phyloP scores from a whole-genome alignment of 1,140 invertebrate genomes.

The Mylabris phalerata region DNA sequence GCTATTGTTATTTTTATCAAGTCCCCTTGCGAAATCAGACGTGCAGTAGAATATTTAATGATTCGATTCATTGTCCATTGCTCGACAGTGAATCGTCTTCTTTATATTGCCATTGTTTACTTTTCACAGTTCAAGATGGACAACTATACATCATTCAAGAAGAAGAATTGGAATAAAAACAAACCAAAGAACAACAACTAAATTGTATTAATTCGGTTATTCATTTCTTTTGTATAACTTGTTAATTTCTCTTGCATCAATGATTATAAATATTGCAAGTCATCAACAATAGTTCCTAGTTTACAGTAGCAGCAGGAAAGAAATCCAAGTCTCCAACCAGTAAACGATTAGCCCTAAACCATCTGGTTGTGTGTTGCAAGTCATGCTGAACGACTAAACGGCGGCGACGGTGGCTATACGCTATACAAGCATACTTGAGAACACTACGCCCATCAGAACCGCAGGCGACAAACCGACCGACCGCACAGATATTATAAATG shows the following conservation, averaged over 20 bases:
- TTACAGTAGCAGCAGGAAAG: slow-evolving; percentile 12
- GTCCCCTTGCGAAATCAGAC: slow-evolving; percentile 34
- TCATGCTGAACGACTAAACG: slow-evolving; percentile 12
- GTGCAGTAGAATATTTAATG: slow-evolving; percentile 35
- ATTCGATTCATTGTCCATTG: slow-evolving; percentile 32
- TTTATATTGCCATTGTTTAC: slow-evolving; percentile 10
- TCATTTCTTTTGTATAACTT: not conserved
- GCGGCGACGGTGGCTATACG: too few relatives aligned
- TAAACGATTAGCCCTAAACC: slow-evolving; percentile 18
- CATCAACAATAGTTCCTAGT: slow-evolving; percentile 11
- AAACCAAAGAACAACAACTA: too few relatives aligned
- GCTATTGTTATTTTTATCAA: slow-evolving; percentile 35
- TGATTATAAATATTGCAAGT: slow-evolving; percentile 20
- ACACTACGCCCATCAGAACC: slow-evolving; percentile 8
- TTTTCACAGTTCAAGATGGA: too few relatives aligned
- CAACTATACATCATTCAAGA: not conserved
- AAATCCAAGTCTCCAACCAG: too few relatives aligned
- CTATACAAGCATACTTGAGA: too few relatives aligned
- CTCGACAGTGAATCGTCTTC: slow-evolving; percentile 10
- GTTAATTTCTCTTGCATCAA: slow-evolving; percentile 16
- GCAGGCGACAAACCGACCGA: slow-evolving; percentile 15
- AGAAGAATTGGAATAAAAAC: not conserved
- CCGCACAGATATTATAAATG: slow-evolving; percentile 10
- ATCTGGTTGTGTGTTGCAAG: slow-evolving; percentile 10
- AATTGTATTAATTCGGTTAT: too few relatives aligned